Evolutionary conservation across 1,140 invertebrate species (phyloP).

Genomic region (Drosophila pandora): DNA sequence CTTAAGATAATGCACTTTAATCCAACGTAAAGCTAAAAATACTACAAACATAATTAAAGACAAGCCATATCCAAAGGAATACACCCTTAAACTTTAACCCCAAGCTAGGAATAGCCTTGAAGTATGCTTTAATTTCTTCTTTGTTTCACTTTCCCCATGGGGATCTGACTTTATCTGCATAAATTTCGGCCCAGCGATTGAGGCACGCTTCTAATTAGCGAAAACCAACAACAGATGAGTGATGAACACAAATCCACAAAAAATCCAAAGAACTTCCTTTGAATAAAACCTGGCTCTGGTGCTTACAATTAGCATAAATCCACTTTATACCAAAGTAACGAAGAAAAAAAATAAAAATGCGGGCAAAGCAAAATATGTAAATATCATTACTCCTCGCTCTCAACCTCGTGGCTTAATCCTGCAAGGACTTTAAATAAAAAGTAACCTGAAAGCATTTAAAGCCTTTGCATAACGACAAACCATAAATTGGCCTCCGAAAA

Average conservation of each 20-base stretch:
- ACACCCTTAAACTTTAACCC: neutral
- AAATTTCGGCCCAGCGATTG: conserved; percentile 50
- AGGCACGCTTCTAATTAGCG: conserved; percentile 71
- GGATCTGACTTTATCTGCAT: conserved; percentile 59
- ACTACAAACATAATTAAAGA: neutral
- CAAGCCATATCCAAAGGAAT: neutral
- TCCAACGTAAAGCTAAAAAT: neutral
- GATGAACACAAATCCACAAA: conserved; percentile 42
- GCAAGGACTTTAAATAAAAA: conserved; percentile 26
- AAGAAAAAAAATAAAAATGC: conserved; percentile 23
- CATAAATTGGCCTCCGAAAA: conserved; percentile 30
- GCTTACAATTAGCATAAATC: conserved; percentile 68
- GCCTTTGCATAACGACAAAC: conserved; percentile 35
- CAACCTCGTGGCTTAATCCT: conserved; percentile 1
- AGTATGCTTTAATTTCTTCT: conserved; percentile 5
- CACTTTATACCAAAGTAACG: conserved; percentile 6
- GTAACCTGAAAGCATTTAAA: conserved; percentile 23
- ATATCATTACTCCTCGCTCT: conserved; percentile 11
- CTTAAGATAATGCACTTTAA: neutral
- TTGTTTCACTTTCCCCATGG: conserved; percentile 9
- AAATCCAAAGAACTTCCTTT: conserved; percentile 20
- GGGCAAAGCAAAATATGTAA: conserved; percentile 32
- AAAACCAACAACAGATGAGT: conserved; percentile 59
- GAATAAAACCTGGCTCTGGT: conserved; percentile 32
- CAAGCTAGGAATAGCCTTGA: neutral